Conservation (phyloP, 2,888 invertebrate species). For the Ochropacha duplaris region DNA sequence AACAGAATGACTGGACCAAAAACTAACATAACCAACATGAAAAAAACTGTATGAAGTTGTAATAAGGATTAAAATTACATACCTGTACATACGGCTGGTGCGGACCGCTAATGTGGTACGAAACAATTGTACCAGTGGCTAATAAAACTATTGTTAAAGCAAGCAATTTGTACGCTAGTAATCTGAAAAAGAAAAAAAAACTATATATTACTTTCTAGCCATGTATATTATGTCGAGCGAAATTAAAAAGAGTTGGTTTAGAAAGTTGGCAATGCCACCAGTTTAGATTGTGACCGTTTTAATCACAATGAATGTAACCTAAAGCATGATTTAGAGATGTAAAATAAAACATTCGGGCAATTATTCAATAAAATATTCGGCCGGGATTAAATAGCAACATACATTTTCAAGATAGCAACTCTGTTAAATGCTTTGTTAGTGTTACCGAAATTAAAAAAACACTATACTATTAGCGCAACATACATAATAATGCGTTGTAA, state of each 20-base stretch:
- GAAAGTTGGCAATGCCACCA: neutral
- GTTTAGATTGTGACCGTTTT: neutral
- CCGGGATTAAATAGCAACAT: no score
- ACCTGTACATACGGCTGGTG: constrained; percentile 85
- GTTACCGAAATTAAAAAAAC: no score
- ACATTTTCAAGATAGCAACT: no score
- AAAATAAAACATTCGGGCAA: no score
- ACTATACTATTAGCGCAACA: no score
- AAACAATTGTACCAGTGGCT: constrained; percentile 72
- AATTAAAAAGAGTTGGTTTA: neutral
- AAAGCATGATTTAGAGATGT: no score
- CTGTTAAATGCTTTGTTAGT: no score
- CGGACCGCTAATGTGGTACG: constrained; percentile 85
- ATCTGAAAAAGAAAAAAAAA: constrained; percentile 71
- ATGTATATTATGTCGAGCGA: neutral
- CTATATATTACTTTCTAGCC: constrained; percentile 1
- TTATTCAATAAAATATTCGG: no score
- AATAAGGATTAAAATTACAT: constrained; percentile 22
- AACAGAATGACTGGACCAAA: neutral
- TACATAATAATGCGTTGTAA: no score
- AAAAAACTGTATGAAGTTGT: neutral
- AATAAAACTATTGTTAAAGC: constrained; percentile 77
- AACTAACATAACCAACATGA: neutral
- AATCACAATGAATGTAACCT: neutral
- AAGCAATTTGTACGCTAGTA: constrained; percentile 84